Conservation (phyloP, 2,797 vertebrate species). For the Crocodylus rhombifer region DNA sequence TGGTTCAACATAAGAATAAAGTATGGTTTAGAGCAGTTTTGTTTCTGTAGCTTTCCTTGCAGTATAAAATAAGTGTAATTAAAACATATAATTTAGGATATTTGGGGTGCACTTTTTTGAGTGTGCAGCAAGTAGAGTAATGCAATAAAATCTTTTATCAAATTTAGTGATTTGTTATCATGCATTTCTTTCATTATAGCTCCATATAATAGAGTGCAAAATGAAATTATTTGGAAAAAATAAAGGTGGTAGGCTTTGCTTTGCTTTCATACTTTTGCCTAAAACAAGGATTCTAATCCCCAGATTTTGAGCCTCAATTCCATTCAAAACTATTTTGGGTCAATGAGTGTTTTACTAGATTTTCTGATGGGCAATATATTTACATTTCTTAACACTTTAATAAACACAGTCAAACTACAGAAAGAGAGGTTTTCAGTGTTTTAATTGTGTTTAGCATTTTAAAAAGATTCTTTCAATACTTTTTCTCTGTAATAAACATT, state of each 20-base stretch:
- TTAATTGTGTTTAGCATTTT: background rate
- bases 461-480: background rate
- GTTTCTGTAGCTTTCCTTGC: slow-evolving; percentile 21
- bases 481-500: background rate
- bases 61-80: slow-evolving; percentile 30
- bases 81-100: slow-evolving; percentile 22
- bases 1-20: slow-evolving; percentile 19
- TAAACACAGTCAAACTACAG: background rate
- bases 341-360: background rate
- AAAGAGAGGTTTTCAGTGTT: background rate
- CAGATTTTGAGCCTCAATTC: background rate
- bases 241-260: background rate
- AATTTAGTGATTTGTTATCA: slow-evolving; percentile 38
- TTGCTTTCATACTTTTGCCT: background rate
- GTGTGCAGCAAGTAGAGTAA: slow-evolving; percentile 47
- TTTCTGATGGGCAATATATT: background rate
- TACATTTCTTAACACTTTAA: background rate
- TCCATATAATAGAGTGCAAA: slow-evolving; percentile 20
- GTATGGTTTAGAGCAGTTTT: background rate
- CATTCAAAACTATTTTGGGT: background rate
- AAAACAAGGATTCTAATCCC: background rate
- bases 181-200: slow-evolving; percentile 61
- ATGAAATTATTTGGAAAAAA: background rate
- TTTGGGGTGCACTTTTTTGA: background rate
- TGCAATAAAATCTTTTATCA: slow-evolving; percentile 55